Base-by-base conservation (phyloP, 2,113 vertebrate genomes). In the Amazona vittata region DNA sequence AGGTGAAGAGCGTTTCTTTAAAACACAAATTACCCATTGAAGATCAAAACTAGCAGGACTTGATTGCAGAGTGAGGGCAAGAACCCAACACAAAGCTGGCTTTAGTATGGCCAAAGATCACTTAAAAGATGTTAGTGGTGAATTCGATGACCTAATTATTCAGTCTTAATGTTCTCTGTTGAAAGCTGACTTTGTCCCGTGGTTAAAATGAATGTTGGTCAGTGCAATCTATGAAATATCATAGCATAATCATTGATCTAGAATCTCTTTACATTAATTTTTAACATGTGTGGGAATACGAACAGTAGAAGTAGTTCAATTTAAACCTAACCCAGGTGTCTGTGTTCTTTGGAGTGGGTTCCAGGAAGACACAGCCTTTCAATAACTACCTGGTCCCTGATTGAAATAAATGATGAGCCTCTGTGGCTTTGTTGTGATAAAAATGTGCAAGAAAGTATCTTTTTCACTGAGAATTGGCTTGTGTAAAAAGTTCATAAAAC, bases 251-350 rank as follows among this genome's bases (percentile, higher is more conserved):
- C 25, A 68, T 60, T 59, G 50, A 63, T 69, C 21, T 5, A 46
- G 55, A 16, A 82, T 68, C 18, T 84, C 12, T 46, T 84, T 67
- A 55, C 14, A 25, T 59, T 44, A 41, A 25, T 92, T 88, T 60
- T 71, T 60, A 75, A 50, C 9, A 1, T 65, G 8, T 53, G 70
- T 86, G 18, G 26, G 33, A 86, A 37, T 70, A 37, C 0, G 0
- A 69, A 49, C 46, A 41, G 44, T 49, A 44, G 37, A 81, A 79
- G 44, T 65, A 86, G 37, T 67, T 77, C 10, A 46, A 10, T 94
- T 89, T 84, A 68, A 89, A 91, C 53, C 28, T 78, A 55, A 41
- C 7, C 6, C 37, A 33, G 37, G 53, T 83, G 25, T 86, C 25
- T 74, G 37, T 47, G 6, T 33, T 69, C 74, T 80, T 94, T 33